Base-by-base conservation (phyloP, 2,888 invertebrate genomes). In the Melanostoma mellinum region DNA sequence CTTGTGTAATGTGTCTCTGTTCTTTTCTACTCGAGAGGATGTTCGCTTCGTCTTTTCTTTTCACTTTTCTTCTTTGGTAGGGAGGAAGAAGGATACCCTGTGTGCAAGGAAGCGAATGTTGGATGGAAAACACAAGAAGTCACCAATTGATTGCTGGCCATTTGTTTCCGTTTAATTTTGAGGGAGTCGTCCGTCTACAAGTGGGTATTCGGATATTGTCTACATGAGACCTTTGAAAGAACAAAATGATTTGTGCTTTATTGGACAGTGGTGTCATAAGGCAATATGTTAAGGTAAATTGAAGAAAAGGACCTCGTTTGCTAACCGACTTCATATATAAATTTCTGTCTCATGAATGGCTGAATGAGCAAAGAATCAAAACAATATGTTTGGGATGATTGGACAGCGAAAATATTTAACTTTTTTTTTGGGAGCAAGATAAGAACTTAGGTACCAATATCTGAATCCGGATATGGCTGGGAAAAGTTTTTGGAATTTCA, bases 151-250 rank as follows among this genome's bases (percentile, higher is more conserved):
- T 82, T 77, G 77, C 55, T 50, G 50, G 61, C 68, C 73, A 82
- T 82, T 82, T 77, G 77, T 82, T 77, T 73, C 56, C 77, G 73
- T 82, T 82, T 73, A 82, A 82, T 82, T 82, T 82, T 73, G 50
- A 72, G 76, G 76, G 76, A 76, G 81, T 81, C 36, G 33, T 69
- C 32, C 20, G 20, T 20, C 81, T 67, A 61, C 81, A 81, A 77
- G 67, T 72, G 58, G 61, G 61, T 61, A 46, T 61, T 61, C 5
- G 35, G 61, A 20, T 35, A 61, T 61, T 33, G 33, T 35, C 33
- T 20, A 9, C n/a, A 42, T 40, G 33, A 8, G 6, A 33, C n/a
- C 44, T 33, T 46, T 10, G 56, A 10, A 36, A 10, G 56, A 44
- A n/a, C 9, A 20, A 42, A 61, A 55, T 77, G 76, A 72, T 67